Percentiles rank a stretch among this genome's conserved stretches.
phyloP scores from a whole-genome alignment of 1,140 invertebrate species.

The Drosophila bocki region DNA sequence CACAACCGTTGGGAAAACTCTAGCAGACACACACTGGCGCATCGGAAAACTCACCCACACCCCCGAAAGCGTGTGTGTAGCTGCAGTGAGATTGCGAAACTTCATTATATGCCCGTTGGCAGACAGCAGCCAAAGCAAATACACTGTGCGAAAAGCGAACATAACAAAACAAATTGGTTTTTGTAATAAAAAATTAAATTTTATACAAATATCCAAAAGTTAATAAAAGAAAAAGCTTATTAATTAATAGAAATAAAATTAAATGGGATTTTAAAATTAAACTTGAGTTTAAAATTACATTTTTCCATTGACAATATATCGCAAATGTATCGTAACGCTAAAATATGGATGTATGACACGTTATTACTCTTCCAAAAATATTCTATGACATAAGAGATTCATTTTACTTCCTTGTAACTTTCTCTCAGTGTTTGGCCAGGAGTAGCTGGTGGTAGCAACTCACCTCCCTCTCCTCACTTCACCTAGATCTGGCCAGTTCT shows the following conservation, averaged over 20 bases:
- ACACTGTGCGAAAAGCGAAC: neutral
- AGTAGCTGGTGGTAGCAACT: slow-evolving; percentile 6
- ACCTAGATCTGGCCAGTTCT: slow-evolving; percentile 46
- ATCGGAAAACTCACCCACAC: slow-evolving; percentile 18
- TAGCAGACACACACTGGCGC: neutral
- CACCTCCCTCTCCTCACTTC: neutral
- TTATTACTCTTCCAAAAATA: too few species aligned
- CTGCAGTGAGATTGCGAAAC: slow-evolving; percentile 76
- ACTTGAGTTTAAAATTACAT: too few species aligned
- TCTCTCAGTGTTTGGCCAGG: slow-evolving; percentile 17
- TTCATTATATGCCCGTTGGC: slow-evolving; percentile 76
- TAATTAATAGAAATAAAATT: neutral
- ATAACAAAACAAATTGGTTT: neutral
- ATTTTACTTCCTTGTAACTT: neutral
- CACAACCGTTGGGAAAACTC: slow-evolving; percentile 28
- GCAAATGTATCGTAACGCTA: too few species aligned
- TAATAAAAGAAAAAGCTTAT: neutral
- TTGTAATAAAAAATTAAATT: neutral
- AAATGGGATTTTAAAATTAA: neutral
- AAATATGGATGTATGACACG: too few species aligned
- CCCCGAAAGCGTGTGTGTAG: slow-evolving; percentile 7
- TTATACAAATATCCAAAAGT: neutral
- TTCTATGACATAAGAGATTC: too few species aligned
- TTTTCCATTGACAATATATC: too few species aligned
- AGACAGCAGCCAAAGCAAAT: slow-evolving; percentile 19